These are phyloP conservation scores for Ruditapes philippinarum DNA, from an alignment of 1,140 invertebrate species.

Conservation along the genomic window DNA sequence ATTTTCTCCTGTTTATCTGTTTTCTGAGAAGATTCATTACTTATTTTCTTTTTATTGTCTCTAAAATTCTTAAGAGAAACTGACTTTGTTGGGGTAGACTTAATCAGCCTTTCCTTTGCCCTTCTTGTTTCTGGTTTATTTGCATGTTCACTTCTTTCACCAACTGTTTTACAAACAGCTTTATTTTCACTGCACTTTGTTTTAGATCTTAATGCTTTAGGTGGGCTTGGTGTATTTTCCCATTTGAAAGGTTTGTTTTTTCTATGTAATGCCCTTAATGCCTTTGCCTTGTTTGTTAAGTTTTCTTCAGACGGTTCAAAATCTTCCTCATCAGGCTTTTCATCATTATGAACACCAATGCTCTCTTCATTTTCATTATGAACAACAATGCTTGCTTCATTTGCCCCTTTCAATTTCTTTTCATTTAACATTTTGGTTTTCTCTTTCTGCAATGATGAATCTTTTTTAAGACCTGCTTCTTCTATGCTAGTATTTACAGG, in stretches of 20 bases:
- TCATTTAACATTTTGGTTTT: not conserved
- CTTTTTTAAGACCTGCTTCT: not conserved
- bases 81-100: no score
- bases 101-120: not conserved
- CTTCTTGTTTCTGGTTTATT: not conserved
- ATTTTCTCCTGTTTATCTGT: not conserved
- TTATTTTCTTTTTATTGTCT: not conserved
- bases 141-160: not conserved
- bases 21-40: not conserved
- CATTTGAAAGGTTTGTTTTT: slow-evolving; percentile 42
- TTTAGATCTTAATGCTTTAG: not conserved
- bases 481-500: not conserved
- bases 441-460: not conserved
- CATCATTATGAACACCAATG: not conserved
- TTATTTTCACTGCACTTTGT: not conserved
- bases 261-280: slow-evolving; percentile 34
- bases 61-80: not conserved
- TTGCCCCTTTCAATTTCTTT: not conserved
- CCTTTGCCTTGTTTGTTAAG: not conserved
- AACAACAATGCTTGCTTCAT: not conserved
- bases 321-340: not conserved
- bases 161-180: not conserved
- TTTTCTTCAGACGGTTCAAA: not conserved
- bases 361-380: not conserved
- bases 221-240: slow-evolving; percentile 33